Conservation (phyloP, 2,888 invertebrate genomes). For the Octonoba sinensis region DNA sequence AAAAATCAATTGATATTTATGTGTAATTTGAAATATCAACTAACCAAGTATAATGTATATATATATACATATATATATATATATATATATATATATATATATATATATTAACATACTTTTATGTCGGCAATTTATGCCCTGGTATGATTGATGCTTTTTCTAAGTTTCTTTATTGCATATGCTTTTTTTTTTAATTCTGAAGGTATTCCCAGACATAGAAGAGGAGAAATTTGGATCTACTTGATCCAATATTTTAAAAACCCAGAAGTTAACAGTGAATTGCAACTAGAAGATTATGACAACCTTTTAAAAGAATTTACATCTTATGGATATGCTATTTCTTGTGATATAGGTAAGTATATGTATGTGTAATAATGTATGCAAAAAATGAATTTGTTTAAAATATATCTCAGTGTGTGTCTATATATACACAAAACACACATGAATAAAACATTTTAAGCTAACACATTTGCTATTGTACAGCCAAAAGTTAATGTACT, state of each 20-base stretch:
- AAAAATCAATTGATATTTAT: too few relatives aligned
- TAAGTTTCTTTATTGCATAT: not conserved
- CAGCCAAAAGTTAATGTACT: too few relatives aligned
- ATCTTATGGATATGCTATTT: slow-evolving; percentile 95
- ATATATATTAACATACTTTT: too few relatives aligned
- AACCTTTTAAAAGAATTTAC: slow-evolving; percentile 76
- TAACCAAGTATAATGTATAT: too few relatives aligned
- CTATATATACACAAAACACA: too few relatives aligned
- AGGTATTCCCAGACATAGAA: slow-evolving; percentile 87
- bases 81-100: too few relatives aligned
- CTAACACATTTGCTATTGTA: too few relatives aligned
- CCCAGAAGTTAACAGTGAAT: slow-evolving; percentile 58
- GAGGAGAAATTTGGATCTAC: slow-evolving; percentile 93
- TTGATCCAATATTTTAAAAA: slow-evolving; percentile 82
- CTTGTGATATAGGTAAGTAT: slow-evolving; percentile 81
- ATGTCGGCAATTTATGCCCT: not conserved
- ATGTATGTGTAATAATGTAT: too few relatives aligned
- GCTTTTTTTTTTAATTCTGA: slow-evolving; percentile 20
- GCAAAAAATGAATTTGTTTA: too few relatives aligned
- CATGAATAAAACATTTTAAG: not conserved
- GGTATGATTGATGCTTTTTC: not conserved
- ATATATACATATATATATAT: too few relatives aligned
- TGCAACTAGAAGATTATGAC: slow-evolving; percentile 58
- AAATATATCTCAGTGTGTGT: too few relatives aligned
- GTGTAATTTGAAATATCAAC: too few relatives aligned